Evolutionary conservation across 2,113 vertebrate genomes (phyloP), one percentile per base, ranked within the genome.

Genomic region (Pionites leucogaster): DNA sequence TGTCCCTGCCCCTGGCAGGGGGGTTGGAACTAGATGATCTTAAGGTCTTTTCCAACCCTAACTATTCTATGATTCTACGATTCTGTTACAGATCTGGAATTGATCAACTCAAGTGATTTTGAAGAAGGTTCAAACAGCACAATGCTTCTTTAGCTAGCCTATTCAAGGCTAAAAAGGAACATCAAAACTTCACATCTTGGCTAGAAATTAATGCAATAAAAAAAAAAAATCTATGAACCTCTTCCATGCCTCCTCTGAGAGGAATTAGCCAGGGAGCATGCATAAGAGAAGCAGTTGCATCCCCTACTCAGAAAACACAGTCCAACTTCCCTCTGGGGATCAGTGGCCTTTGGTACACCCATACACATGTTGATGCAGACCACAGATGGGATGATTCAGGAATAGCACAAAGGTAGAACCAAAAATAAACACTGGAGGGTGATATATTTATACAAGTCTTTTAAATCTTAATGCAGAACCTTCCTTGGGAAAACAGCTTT

Each of bases 281-380:
- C 10, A 2, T 20, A 74, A 81, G 23, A 81, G 44, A 41, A 83
- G 53, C 13, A 68, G 29, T 8, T 10, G 0, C 39, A 25, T 52
- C 62, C 53, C 55, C n/a, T 67, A 42, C 35, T 60, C 39, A 17
- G 0, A 46, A 59, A 77, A 74, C 17, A 44, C 24, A 52, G 79
- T 19, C 64, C 19, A 31, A 24, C 49, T 65, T 83, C 29, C 20
- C 59, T 62, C 49, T n/a, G 39, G 27, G 29, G 18, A 77, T 63
- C 55, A 33, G 31, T 39, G 53, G 70, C 67, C n/a, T 80, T 33
- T 27, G 39, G 11, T 33, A 37, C 50, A 67, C 39, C 47, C 0
- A 0, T 46, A 35, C 13, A 33, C 1, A 1, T 1, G 1, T 4
- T 72, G 28, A 41, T 57, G 39, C 42, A 78, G 55, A 64, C 18